Evolutionary conservation across 2,113 vertebrate species (phyloP), one percentile per base, ranked within the genome.

Genomic region (Platysternon megacephalum): DNA sequence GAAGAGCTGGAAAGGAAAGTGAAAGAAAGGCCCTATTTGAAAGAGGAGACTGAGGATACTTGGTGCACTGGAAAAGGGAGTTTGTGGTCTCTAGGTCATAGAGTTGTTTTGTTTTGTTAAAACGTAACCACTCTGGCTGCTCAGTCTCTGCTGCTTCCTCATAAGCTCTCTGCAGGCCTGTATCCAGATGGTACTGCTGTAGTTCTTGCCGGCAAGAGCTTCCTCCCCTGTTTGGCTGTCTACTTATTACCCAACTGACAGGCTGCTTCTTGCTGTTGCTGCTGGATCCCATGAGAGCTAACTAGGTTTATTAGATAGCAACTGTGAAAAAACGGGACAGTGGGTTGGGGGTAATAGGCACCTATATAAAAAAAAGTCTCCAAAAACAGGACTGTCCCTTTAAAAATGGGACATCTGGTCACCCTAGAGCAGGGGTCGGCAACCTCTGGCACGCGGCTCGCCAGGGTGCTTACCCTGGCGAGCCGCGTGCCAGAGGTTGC

Each of bases 181-280:
- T 44, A 29, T 51, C 72, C 79, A 51, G 88, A 42, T 13, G 19
- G n/a, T 22, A 48, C n/a, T 3, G 21, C 24, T 74, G 68, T 12
- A 11, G 8, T 24, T 39, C 78, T 11, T 82, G 10, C 29, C 48
- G 14, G 46, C 79, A 51, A 24, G 42, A 13, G 24, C 3, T 48
- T 17, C 14, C 1, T 26, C 32, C 44, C 56, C 53, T 3, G 11
- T 7, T 10, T 29, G 22, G 26, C 35, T 1, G 1, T 4, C 11
- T 46, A 74, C 72, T 76, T 44, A 11, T 0, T 0, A 3, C 26
- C 9, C 83, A 2, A 0, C 21, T 29, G 35, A 7, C 46, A 49
- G 39, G 39, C 80, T 56, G 58, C 39, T 58, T 87, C 58, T 52
- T 81, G 74, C 14, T 42, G 35, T 2, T 48, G n/a, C 12, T 16